Evolutionary conservation across 2,888 invertebrate genomes (phyloP), one percentile per base, ranked within the genome.

Genomic region (Adelphocoris suturalis): DNA sequence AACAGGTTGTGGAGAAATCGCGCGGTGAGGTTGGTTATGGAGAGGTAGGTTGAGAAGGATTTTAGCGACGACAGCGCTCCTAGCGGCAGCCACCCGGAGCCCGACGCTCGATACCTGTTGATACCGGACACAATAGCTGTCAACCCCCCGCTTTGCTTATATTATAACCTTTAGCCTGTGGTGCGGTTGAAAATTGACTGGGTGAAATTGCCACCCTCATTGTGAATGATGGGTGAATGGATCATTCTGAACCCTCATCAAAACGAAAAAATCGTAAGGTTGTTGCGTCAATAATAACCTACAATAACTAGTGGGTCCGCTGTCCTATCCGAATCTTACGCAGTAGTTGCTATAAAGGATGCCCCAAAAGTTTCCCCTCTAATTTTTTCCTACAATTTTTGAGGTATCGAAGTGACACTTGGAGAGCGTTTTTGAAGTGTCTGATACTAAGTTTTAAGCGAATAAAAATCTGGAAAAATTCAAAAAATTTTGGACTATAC

Each of bases 91-190:
- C 37, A 46, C n/a, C 16, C 19, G 16, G 28, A 78, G 37, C 78
- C 9, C 12, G 37, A 78, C 78, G 78, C 78, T 78, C 78, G 78
- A 78, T 78, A 78, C 78, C 78, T 78, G 78, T 78, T 78, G 78
- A 78, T 78, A 78, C 12, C 68, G 68, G 68, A 27, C 68, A 68
- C 68, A 68, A 68, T 68, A 68, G 23, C 68, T 68, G 68, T 68
- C 68, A 68, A 68, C 68, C 23, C 68, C 23, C 68, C 23, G 19
- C 23, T 23, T 19, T 19, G 23, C 16, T 16, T 37, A 37, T 37
- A 16, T 68, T 68, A 23, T 68, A 68, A 27, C 68, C 68, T 68
- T 23, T 23, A 0, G 13, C 68, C 19, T 23, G 23, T 4, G 23
- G 2, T n/a, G 23, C 0, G 68, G 68, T 19, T 7, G 68, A 68